phyloP scores from a whole-genome alignment of 2,113 vertebrate species.

The Aphelocoma coerulescens region DNA sequence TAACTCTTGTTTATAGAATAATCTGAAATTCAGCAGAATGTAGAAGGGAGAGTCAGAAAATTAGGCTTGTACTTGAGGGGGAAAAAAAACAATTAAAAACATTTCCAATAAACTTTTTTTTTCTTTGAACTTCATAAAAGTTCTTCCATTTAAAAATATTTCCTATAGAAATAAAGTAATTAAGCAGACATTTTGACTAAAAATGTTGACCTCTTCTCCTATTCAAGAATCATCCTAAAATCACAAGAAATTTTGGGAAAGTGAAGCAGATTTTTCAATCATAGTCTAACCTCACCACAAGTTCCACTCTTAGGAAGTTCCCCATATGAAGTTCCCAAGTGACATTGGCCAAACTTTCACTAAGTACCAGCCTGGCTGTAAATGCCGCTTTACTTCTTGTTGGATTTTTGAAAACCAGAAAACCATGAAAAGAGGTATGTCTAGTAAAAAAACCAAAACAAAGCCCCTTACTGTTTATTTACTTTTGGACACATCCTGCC shows the following conservation, averaged over 20 bases:
- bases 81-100: accelerated
- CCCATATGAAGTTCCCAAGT: neutral
- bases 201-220: neutral
- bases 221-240: neutral
- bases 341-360: neutral
- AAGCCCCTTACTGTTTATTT: neutral
- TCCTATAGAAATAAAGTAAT: neutral
- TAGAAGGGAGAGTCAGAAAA: neutral
- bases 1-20: neutral
- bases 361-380: neutral
- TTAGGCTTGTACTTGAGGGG: neutral
- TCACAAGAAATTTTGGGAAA: neutral
- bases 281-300: neutral
- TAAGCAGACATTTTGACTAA: neutral
- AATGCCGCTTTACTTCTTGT: neutral
- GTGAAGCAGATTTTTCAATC: neutral
- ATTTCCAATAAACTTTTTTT: neutral
- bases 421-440: neutral
- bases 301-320: neutral
- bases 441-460: neutral
- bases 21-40: neutral
- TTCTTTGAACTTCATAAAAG: neutral
- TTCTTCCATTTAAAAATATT: neutral
- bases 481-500: neutral
- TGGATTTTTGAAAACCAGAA: neutral